phyloP scores from a whole-genome alignment of 2,888 invertebrate species.

The Morinoia aosen region DNA sequence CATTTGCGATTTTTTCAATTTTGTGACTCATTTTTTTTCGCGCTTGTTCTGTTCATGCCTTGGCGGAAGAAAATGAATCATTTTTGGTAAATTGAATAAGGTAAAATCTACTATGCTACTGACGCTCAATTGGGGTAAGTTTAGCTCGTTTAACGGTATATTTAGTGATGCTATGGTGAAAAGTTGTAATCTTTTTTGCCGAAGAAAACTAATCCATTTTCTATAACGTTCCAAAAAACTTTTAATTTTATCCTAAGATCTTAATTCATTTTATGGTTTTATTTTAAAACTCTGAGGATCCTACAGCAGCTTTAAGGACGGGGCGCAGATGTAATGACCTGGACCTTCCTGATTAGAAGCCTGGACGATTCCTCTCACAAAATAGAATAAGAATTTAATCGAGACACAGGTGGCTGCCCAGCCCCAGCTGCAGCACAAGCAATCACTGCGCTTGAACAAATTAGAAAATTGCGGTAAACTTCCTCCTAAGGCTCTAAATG shows the following conservation, averaged over 20 bases:
- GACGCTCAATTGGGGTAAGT: neutral
- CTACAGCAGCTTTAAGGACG: neutral
- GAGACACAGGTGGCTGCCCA: neutral
- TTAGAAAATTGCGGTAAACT: constrained; percentile 32
- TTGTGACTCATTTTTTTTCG: neutral
- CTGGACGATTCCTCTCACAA: neutral
- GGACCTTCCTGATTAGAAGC: neutral
- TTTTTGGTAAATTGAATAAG: neutral
- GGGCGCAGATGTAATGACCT: neutral
- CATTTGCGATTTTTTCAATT: neutral
- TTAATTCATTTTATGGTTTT: neutral
- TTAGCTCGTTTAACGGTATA: neutral
- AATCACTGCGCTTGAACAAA: constrained; percentile 41
- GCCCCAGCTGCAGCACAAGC: constrained; percentile 36
- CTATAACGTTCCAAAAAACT: neutral
- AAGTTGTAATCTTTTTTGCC: neutral
- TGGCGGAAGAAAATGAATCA: neutral
- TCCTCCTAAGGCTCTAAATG: neutral
- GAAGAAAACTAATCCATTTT: neutral
- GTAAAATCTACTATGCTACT: neutral
- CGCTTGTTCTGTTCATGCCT: neutral
- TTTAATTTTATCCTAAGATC: neutral
- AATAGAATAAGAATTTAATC: neutral
- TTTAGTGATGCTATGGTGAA: neutral
- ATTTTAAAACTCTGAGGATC: neutral